A percentile compares a stretch with the other conserved stretches of the same genome.
Conservation (phyloP, 2,888 invertebrate species). For the Cepaea hortensis region DNA sequence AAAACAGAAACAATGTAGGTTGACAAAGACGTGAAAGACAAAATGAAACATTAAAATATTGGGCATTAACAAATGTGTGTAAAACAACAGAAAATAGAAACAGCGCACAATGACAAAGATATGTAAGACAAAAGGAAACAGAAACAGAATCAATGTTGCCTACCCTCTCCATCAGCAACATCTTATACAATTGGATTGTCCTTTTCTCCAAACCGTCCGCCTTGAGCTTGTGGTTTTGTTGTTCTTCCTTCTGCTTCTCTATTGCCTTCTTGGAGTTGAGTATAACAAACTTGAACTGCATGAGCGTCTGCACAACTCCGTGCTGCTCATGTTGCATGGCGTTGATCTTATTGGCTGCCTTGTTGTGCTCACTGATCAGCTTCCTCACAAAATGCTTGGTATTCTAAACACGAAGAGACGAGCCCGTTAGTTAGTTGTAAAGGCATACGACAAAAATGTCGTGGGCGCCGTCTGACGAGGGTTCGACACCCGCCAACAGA, state of each 20-base stretch:
- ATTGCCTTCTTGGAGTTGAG: neutral
- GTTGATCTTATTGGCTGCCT: neutral
- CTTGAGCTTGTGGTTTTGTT: neutral
- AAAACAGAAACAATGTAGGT: too few relatives aligned
- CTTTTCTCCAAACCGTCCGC: neutral
- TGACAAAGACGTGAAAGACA: too few relatives aligned
- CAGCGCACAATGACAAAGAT: too few relatives aligned
- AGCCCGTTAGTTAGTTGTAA: too few relatives aligned
- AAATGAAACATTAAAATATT: too few relatives aligned
- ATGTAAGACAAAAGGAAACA: too few relatives aligned
- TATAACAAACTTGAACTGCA: neutral
- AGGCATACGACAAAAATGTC: too few relatives aligned
- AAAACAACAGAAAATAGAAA: too few relatives aligned
- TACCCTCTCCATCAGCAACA: neutral
- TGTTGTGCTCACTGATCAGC: conserved; percentile 4
- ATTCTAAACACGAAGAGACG: neutral
- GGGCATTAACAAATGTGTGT: too few relatives aligned
- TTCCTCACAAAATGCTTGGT: neutral
- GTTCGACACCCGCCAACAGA: too few relatives aligned
- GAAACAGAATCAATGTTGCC: too few relatives aligned
- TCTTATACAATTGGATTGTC: neutral
- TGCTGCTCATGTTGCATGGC: neutral
- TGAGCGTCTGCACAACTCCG: neutral
- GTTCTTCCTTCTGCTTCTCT: neutral
- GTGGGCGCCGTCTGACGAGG: too few relatives aligned